These are phyloP conservation scores for Lerista edwardsae DNA, from an alignment of 2,797 vertebrate genomes.

Conservation along the genomic window DNA sequence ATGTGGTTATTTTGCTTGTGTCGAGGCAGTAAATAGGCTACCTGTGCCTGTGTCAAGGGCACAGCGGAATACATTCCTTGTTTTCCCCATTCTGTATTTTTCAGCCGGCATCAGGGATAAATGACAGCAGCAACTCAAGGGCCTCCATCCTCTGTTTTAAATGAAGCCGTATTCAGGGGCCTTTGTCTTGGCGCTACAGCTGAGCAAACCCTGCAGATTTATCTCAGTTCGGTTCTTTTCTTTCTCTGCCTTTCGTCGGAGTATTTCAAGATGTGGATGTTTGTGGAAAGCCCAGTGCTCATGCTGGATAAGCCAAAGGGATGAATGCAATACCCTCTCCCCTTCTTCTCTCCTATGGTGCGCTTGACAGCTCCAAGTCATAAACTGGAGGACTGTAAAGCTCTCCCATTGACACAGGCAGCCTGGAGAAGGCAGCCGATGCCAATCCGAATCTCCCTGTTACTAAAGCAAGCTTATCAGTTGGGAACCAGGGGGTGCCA, in stretches of 20 bases:
- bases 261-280: slow-evolving; percentile 31
- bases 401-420: slow-evolving; percentile 29
- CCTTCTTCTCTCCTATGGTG: not conserved
- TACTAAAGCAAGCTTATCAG: slow-evolving; percentile 47
- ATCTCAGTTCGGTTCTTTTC: not conserved
- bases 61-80: not conserved
- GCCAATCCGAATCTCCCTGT: slow-evolving; percentile 9
- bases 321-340: slow-evolving; percentile 36
- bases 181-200: slow-evolving; percentile 28
- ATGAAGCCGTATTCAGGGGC: slow-evolving; percentile 14
- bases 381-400: not conserved
- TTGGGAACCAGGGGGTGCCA: slow-evolving; percentile 44
- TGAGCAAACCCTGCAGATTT: not conserved
- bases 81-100: not conserved
- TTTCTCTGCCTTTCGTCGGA: not conserved
- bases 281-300: slow-evolving; percentile 41
- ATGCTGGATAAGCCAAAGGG: slow-evolving; percentile 50
- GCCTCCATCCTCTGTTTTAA: not conserved
- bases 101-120: not conserved
- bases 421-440: slow-evolving; percentile 25
- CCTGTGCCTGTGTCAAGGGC: too few relatives aligned
- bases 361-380: slow-evolving; percentile 40
- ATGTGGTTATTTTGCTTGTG: too few relatives aligned
- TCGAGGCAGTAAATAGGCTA: too few relatives aligned
- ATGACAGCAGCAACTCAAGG: not conserved